Base-by-base conservation (phyloP, 2,113 vertebrate genomes). In the Phyllostomus discolor region DNA sequence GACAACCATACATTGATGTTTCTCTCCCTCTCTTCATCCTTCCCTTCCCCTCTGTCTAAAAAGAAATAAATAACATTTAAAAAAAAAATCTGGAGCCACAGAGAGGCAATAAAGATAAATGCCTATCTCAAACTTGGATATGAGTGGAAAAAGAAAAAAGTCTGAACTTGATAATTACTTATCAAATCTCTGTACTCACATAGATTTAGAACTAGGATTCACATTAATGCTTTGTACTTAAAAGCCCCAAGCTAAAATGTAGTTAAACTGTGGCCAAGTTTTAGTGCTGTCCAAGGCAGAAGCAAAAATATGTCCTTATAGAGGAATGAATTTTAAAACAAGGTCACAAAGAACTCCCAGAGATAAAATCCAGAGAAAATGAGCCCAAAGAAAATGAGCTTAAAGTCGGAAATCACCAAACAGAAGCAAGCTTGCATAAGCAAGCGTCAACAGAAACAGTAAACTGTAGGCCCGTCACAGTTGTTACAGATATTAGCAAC, bases 281-380 rank as follows among this genome's bases (percentile, higher is more conserved):
- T 88, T 70, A 79, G 31, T 70, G 48, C 38, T 82, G 12, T 20
- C 52, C 38, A 87, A 73, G 52, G 17, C 46, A 93, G n/a, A 96
- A 96, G 70, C 14, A 83, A 90, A 97, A 19, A 24, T 80, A 48
- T 33, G 11, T 76, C 76, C 48, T 86, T 83, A 87, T 79, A 69
- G 19, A 88, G 31, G 33, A 95, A 75, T 85, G 41, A 88, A 83
- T 46, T 81, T 82, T 86, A 94, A 97, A 50, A 28, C 26, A 41
- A 91, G 66, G 14, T 46, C 33, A 79, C 82, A 84, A 81, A 80
- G 72, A 90, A 75, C 19, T 88, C 26, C 48, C 64, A 66, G 26
- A 92, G 19, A 46, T 72, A 87, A 95, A 94, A 78, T 94, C 90
- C 14, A 82, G 89, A 70, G 24, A 70, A 86, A 86, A 95, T 79